phyloP scores from a whole-genome alignment of 2,888 invertebrate genomes.

The Blastobasis lacticolella region DNA sequence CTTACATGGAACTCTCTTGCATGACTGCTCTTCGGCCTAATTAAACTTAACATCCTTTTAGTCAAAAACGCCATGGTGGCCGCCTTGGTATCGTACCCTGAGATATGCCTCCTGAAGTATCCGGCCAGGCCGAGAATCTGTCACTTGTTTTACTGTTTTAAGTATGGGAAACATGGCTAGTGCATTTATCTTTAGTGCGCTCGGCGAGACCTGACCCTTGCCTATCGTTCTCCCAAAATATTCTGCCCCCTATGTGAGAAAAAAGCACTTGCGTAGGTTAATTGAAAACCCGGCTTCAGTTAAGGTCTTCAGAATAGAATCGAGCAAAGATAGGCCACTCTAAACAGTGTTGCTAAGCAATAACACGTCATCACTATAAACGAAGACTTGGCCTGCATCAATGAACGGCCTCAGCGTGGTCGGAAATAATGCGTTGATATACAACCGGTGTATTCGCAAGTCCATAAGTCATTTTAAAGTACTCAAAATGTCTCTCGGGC shows the following conservation, averaged over 20 bases:
- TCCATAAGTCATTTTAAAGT: conserved; percentile 13
- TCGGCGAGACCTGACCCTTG: not conserved
- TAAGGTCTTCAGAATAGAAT: not conserved
- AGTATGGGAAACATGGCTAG: not conserved
- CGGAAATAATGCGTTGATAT: conserved; percentile 15
- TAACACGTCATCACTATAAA: not conserved
- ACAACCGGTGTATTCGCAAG: conserved; percentile 5
- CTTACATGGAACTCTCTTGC: no score
- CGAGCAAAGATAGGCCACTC: not conserved
- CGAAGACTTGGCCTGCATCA: not conserved
- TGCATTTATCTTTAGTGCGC: no score
- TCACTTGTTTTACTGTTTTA: not conserved
- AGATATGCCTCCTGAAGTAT: no score
- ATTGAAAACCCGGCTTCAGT: not conserved
- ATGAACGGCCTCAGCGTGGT: conserved; percentile 1
- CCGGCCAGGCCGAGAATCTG: conserved; percentile 1
- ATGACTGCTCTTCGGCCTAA: no score
- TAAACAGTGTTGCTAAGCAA: not conserved
- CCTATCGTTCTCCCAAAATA: not conserved
- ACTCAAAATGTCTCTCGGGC: conserved; percentile 10
- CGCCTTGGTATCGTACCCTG: no score
- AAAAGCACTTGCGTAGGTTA: not conserved
- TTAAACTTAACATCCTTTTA: no score
- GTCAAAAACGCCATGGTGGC: no score
- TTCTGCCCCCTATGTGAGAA: not conserved